Base-by-base conservation (phyloP, 1,140 invertebrate species). In the Thalassaphorura encarpata region DNA sequence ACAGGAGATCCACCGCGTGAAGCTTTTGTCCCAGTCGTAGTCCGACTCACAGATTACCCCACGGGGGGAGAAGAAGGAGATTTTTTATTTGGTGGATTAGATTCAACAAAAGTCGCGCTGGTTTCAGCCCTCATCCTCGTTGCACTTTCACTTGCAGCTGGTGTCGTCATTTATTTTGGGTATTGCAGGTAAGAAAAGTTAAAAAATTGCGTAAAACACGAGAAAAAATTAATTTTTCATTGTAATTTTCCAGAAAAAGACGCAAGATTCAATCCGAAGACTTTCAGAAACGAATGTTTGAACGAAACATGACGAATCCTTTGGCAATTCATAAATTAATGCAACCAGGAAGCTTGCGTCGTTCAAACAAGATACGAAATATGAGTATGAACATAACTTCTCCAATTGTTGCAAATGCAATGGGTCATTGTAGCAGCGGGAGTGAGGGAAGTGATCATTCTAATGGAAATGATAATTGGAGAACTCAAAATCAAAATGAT, bases 311-410 rank as follows among this genome's bases (percentile, higher is more conserved):
- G 5, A 65, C 56, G 27, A 65, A 65, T 46, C 63, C 63, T 6
- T 47, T 65, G 16, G 63, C 63, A 26, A 53, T 65, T 48, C 63
- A 65, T 43, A 65, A 65, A 54, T 19, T 61, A 18, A 49, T 48
- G 28, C 54, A 60, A 23, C 49, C 57, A 18, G 46, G 23, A n/a
- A 58, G 54, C 23, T 39, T 65, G 2, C 43, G 63, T 24, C 48
- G 63, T 8, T 65, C 63, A 3, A 65, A 65, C 21, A 65, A 65
- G 56, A 46, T 65, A 15, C 50, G 63, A n/a, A 47, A 59, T 24
- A 62, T 64, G 60, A 60, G 58, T 58, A n/a, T n/a, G n/a, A 64
- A 61, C 50, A 65, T 65, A 31, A 65, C 63, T 24, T 48, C 51
- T 1, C 63, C 63, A 6, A 54, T 65, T 40, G 19, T 62, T 2